Percentiles rank a stretch among this genome's conserved stretches.
Conservation (phyloP, 1,140 invertebrate genomes). For the Magallana angulata region DNA sequence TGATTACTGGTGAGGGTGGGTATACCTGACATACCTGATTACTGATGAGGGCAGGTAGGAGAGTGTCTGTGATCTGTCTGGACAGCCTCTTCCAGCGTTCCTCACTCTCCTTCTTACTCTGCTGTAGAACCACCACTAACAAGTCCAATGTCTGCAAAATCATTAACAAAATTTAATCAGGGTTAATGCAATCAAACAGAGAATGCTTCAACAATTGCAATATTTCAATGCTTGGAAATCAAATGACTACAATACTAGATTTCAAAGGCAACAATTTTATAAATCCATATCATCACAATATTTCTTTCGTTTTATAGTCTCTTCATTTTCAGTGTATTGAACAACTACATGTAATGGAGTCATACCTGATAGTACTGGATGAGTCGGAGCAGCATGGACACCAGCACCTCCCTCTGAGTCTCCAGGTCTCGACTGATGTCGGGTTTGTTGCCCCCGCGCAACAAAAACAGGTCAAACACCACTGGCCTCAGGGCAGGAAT, state of each 20-base stretch:
- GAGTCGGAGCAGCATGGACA: slow-evolving; percentile 90
- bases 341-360: too few species aligned
- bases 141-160: slow-evolving; percentile 81
- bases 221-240: too few species aligned
- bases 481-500: slow-evolving; percentile 90
- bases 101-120: slow-evolving; percentile 83
- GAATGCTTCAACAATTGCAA: too few species aligned
- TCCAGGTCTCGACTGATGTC: slow-evolving; percentile 89
- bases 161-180: not conserved
- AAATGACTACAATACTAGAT: too few species aligned
- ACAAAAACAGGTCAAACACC: slow-evolving; percentile 90
- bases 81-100: slow-evolving; percentile 90
- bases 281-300: too few species aligned
- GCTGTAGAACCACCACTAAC: slow-evolving; percentile 83
- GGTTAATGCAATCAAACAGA: too few species aligned
- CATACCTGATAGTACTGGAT: slow-evolving; percentile 87
- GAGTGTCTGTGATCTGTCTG: slow-evolving; percentile 85
- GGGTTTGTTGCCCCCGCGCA: slow-evolving; percentile 80
- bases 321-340: too few species aligned
- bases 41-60: slow-evolving; percentile 85
- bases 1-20: too few species aligned
- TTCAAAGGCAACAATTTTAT: too few species aligned
- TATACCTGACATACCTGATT: slow-evolving; percentile 81
- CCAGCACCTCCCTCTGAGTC: slow-evolving; percentile 91
- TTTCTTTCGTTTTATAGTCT: too few species aligned